A percentile compares a stretch with the other conserved stretches of the same genome.
These are phyloP conservation scores for Cydia strobilella DNA, from an alignment of 1,140 invertebrate species.

Conservation along the genomic window DNA sequence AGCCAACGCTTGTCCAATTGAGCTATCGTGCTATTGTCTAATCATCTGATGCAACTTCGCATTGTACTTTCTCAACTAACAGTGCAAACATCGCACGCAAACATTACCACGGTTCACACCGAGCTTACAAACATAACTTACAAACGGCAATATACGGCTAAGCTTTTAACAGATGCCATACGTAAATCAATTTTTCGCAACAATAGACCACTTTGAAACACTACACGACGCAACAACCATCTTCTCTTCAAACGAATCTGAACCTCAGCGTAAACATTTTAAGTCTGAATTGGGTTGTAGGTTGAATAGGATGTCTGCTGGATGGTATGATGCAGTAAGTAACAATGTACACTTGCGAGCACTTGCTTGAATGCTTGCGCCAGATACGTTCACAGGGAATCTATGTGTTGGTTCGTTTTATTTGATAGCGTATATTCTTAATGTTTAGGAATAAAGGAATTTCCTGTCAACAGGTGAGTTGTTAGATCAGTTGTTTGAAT, in stretches of 20 bases:
- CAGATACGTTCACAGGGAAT: conserved; percentile 48
- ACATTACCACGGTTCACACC: conserved; percentile 18
- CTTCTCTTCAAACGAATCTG: not conserved
- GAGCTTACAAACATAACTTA: conserved; percentile 41
- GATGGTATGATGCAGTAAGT: conserved; percentile 35
- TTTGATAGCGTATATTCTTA: not conserved
- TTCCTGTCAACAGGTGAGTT: too few relatives aligned
- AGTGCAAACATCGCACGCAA: not conserved
- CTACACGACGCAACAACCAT: conserved; percentile 34
- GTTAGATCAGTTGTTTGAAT: too few relatives aligned
- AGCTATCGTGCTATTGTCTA: too few relatives aligned
- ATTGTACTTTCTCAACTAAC: not conserved
- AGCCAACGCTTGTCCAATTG: too few relatives aligned
- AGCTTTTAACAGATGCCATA: conserved; percentile 61
- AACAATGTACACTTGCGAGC: conserved; percentile 61
- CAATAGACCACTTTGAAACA: conserved; percentile 44
- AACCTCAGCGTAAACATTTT: not conserved
- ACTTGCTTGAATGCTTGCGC: conserved; percentile 53
- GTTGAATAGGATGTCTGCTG: not conserved
- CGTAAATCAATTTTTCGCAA: conserved; percentile 77
- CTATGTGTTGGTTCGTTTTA: conserved; percentile 15
- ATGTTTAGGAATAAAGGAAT: too few relatives aligned
- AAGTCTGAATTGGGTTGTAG: not conserved
- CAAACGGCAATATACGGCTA: conserved; percentile 45
- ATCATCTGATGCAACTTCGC: not conserved